phyloP scores from a whole-genome alignment of 2,113 vertebrate species.

The Ophiodon elongatus region DNA sequence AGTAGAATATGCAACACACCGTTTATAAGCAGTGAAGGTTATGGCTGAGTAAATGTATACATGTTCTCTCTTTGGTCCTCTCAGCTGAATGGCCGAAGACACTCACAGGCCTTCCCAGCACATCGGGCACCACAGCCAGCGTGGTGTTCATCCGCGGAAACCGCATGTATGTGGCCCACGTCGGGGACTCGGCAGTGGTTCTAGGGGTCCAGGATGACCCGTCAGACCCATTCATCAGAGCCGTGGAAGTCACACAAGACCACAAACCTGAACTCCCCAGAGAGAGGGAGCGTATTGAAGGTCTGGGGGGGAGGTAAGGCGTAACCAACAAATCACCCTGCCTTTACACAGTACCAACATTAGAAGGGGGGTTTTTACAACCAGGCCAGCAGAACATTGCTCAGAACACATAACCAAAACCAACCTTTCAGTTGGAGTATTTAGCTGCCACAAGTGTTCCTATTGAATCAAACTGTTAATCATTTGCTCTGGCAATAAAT shows the following conservation, averaged over 20 bases:
- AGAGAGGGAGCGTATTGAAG: constrained; percentile 95
- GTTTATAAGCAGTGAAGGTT: background rate
- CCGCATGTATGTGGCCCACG: constrained; percentile 96
- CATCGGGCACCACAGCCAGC: constrained; percentile 95
- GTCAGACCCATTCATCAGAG: constrained; percentile 88
- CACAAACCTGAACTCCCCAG: constrained; percentile 96
- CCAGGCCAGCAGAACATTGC: background rate
- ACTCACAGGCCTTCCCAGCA: constrained; percentile 95
- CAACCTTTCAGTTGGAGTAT: background rate
- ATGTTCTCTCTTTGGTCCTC: constrained; percentile 7
- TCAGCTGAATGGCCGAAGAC: constrained; percentile 98
- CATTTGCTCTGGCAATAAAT: background rate
- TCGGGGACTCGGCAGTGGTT: constrained; percentile 96
- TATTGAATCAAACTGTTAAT: background rate
- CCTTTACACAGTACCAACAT: background rate
- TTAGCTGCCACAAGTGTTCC: background rate
- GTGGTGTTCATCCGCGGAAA: constrained; percentile 93
- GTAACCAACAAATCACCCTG: background rate
- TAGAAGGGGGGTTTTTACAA: background rate
- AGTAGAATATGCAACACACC: background rate
- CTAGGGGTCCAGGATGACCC: constrained; percentile 93
- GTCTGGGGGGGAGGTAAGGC: constrained; percentile 94
- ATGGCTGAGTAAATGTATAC: background rate
- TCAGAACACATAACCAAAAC: background rate
- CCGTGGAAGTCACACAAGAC: constrained; percentile 96